phyloP scores from a whole-genome alignment of 2,113 vertebrate species.

The Orthonyx spaldingii region DNA sequence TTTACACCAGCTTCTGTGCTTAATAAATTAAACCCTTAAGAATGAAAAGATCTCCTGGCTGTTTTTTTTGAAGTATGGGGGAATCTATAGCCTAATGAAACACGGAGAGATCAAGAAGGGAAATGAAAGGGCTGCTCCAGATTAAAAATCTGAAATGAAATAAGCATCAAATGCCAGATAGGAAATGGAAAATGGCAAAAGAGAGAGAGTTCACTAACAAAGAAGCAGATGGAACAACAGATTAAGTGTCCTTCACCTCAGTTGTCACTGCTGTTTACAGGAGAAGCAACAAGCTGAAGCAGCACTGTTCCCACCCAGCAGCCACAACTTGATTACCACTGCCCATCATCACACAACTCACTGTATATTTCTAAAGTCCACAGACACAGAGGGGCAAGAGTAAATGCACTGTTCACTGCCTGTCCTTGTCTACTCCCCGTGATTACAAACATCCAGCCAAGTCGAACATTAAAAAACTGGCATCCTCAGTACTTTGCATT shows the following conservation, averaged over 20 bases:
- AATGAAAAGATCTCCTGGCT: background rate
- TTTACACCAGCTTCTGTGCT: background rate
- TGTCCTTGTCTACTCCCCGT: background rate
- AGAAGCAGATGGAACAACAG: background rate
- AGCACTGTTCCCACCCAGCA: background rate
- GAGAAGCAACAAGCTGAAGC: background rate
- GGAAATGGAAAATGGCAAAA: background rate
- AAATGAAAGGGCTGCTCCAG: background rate
- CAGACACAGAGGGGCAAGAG: background rate
- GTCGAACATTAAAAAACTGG: background rate
- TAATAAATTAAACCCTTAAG: background rate
- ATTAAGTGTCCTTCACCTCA: background rate
- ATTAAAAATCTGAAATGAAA: background rate
- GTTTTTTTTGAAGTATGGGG: background rate
- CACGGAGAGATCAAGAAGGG: background rate
- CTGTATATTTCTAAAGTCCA: background rate
- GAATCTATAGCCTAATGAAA: background rate
- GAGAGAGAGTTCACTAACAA: background rate
- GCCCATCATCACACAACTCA: accelerated
- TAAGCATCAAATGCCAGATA: background rate
- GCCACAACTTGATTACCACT: background rate
- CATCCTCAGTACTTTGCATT: background rate
- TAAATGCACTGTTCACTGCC: background rate
- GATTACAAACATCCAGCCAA: background rate
- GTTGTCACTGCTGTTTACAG: background rate